Base-by-base conservation (phyloP, 2,113 vertebrate genomes). In the Tragelaphus strepsiceros region DNA sequence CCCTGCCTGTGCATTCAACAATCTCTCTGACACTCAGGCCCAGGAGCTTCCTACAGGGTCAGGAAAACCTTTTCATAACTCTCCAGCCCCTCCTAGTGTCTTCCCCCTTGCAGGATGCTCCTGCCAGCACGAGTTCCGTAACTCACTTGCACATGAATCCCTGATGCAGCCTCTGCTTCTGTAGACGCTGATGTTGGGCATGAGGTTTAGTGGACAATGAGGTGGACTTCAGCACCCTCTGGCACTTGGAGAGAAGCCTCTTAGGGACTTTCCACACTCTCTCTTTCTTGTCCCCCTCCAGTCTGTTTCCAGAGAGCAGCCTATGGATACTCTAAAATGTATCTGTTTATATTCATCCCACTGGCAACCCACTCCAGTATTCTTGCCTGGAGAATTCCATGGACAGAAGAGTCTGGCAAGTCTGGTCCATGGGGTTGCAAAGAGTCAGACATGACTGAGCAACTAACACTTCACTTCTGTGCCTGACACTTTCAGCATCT, bases 81-180 rank as follows among this genome's bases (percentile, higher is more conserved):
- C 39, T 32, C 54, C 10, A 11, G 19, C 28, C 8, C 3, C 8
- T 14, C 35, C 51, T 5, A 28, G 16, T 16, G 19, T 32, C 35
- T 17, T 35, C 13, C 1, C 0, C 3, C 3, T 14, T 14, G 5
- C 21, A 32, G 13, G 43, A 7, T 30, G 39, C 61, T 64, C 2
- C 35, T 26, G 21, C 0, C 12, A 14, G 26, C n/a, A 8, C 0
- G 22, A 3, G 19, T 24, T 87, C 51, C 12, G 5, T 5, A 26
- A 32, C 32, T 54, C 32, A 13, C 30, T 19, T 3, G 3, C 32
- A 22, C 3, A 3, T 24, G 71, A 71, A 46, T 51, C 30, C 21
- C 53, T 16, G 1, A 46, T 53, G 6, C 53, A 5, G 10, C 9
- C 26, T 58, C 24, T 58, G 46, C 64, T 13, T 15, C 82, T 19